Evolutionary conservation across 2,888 invertebrate species (phyloP), one percentile per base, ranked within the genome.

Genomic region (Drosophila mettleri): DNA sequence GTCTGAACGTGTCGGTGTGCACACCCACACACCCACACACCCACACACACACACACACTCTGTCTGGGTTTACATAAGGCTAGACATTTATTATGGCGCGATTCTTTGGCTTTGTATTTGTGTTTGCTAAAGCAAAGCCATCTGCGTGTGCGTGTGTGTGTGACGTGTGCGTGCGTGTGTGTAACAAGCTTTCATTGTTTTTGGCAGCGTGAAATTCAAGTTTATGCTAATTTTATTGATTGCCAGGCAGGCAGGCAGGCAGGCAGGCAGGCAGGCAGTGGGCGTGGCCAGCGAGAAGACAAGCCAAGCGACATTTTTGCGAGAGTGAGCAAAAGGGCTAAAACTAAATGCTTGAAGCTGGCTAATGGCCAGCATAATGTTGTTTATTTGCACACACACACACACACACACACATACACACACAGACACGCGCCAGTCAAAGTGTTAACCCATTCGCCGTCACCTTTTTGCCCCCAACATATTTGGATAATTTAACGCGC

Each of bases 401-500:
- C 18, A 18, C 5, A 22, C 18, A 24, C 18, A 18, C 27, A 43
- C 18, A 54, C 16, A 46, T 18, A 24, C 39, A 45, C 54, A 63
- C 48, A 63, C 36, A 61, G 41, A 48, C 63, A 36, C 20, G 62
- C 60, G 63, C 53, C 62, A 78, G 68, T 62, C 63, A 74, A 84
- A 87, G 84, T 84, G 84, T 84, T 84, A 86, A 88, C 70, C 85
- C 85, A 84, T 88, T 86, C 78, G 88, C 76, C 79, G 85, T 86
- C 85, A 85, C 88, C 84, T 85, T 86, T 87, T 72, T 85, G 85
- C 79, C 81, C 70, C 83, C 65, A 88, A 85, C 85, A 85, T 85
- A 85, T 88, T 85, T 86, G 74, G 88, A 86, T 85, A 88, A 85
- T 85, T 85, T 85, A 85, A 78, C 88, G 87, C 86, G 86, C 86